Percentiles rank a stretch among this genome's conserved stretches.
phyloP scores from a whole-genome alignment of 1,140 invertebrate species.

The Chrysomallon squamiferum region DNA sequence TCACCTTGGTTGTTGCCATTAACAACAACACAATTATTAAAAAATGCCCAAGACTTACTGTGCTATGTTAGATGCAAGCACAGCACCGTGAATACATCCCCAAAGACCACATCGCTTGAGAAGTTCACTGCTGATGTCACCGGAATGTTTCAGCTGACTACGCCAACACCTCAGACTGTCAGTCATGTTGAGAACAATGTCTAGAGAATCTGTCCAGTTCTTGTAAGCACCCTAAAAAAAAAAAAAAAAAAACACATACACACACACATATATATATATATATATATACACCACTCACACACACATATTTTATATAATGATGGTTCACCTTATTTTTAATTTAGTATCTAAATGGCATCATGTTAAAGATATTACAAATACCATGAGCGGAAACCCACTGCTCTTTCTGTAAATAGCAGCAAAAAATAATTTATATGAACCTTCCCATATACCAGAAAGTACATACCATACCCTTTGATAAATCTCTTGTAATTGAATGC shows the following conservation, averaged over 20 bases:
- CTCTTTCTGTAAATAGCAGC: too few species aligned
- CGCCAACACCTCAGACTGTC: constrained; percentile 54
- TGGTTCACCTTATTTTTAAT: background rate
- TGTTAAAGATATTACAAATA: background rate
- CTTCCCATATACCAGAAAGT: too few species aligned
- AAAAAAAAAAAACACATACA: too few species aligned
- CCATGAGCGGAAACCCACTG: too few species aligned
- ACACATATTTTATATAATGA: background rate
- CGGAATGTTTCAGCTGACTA: constrained; percentile 18
- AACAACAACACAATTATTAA: too few species aligned
- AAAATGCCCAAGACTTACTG: constrained; percentile 60
- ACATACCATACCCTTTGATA: too few species aligned
- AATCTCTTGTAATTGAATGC: too few species aligned
- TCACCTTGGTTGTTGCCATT: too few species aligned
- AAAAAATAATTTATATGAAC: too few species aligned
- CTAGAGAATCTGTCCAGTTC: constrained; percentile 55
- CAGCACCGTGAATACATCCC: constrained; percentile 60
- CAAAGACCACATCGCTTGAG: constrained; percentile 60
- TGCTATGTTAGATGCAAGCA: constrained; percentile 61
- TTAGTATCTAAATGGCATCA: background rate
- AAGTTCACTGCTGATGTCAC: constrained; percentile 45
- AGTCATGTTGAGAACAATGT: constrained; percentile 43
- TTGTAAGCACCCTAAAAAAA: constrained; percentile 55
- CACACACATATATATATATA: background rate
- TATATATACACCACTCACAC: too few species aligned